A percentile compares a stretch with the other conserved stretches of the same genome.
Conservation (phyloP, 64 coral and sea anemone species). For the Anthopleura sola region DNA sequence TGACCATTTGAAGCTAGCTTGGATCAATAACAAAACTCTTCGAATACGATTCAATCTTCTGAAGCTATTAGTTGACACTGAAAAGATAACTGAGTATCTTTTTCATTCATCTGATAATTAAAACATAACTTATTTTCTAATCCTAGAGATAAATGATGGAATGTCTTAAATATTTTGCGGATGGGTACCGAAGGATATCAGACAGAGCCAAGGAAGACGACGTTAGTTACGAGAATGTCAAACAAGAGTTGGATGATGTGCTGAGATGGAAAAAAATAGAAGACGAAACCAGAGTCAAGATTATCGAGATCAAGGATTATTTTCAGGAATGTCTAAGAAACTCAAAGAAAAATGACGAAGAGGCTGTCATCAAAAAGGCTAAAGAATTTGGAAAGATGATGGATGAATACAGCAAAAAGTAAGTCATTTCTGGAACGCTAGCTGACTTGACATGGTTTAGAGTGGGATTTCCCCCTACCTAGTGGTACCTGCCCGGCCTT, state of each 20-base stretch:
- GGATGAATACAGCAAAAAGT: neutral
- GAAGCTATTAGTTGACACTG: no score
- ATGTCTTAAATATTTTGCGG: neutral
- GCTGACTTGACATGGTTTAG: no score
- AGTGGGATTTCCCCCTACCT: no score
- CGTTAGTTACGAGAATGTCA: neutral
- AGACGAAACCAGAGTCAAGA: neutral
- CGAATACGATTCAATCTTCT: no score
- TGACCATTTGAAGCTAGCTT: no score
- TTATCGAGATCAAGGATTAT: neutral
- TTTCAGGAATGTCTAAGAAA: neutral
- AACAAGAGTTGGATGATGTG: neutral
- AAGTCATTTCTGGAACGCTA: neutral
- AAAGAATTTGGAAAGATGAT: neutral
- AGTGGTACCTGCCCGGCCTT: no score
- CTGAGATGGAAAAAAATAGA: neutral
- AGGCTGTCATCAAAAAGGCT: neutral
- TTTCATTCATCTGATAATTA: no score
- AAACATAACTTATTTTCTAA: neutral
- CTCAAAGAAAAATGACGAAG: neutral
- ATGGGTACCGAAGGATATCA: neutral
- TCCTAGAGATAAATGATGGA: neutral
- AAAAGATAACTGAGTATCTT: no score
- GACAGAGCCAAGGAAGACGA: neutral
- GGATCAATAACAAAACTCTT: no score